Base-by-base conservation (phyloP, 1,140 invertebrate genomes). In the Cardiocondyla obscurior region DNA sequence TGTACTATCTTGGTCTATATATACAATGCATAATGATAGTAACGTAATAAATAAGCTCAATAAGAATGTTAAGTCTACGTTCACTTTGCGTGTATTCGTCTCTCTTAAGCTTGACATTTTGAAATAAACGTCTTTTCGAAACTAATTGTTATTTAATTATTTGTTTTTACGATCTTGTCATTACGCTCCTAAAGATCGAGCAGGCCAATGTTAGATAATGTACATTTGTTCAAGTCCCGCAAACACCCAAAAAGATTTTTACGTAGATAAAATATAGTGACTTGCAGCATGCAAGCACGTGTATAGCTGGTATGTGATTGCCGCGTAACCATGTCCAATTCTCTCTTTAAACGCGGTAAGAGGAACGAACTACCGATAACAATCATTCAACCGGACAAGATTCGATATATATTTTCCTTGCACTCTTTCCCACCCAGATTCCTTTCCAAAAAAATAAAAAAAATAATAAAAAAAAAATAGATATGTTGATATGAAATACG, bases 11-110 rank as follows among this genome's bases (percentile, higher is more conserved):
- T n/a, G 92, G 87, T 93, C 62, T 92, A 85, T 93, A 92, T 93
- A 67, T 93, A 93, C 92, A 93, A 85, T 88, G 86, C 60, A 85
- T 36, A 89, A 87, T 89, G 39, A 88, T 90, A 89, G 82, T 90
- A 90, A 90, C 77, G 82, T 92, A 93, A 93, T 93, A 93, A 93
- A 93, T 93, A 93, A 93, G 92, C 92, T 93, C 92, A 90, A 91
- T 72, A 55, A 72, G 90, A 90, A 79, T 86, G 62, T 81, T 72
- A 82, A 65, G 19, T 82, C 88, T 90, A 90, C 79, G 84, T 86
- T 86, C 91, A 88, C 74, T 84, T 86, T 74, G 30, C 87, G 67
- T 88, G 60, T 86, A 70, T 72, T 64, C 51, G 77, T 16, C 72
- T 69, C 49, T 58, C 55, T 77, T 79, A 62, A 74, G 62, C 36